Evolutionary conservation across 1,140 invertebrate species (phyloP).

Genomic region (Psix sp.): DNA sequence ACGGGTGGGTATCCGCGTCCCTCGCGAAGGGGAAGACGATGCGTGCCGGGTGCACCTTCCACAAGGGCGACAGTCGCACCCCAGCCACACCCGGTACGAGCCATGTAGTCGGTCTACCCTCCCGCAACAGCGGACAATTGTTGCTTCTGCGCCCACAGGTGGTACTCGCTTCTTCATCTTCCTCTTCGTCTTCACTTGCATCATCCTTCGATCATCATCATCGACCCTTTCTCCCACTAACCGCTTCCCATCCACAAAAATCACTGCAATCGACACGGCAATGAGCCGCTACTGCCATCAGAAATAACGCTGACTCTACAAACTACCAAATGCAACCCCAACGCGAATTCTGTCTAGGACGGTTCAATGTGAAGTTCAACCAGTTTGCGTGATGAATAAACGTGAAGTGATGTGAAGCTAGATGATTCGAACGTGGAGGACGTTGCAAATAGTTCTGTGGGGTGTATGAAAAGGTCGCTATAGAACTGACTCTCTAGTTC

Average conservation of each 20-base stretch:
- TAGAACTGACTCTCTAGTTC: too few species aligned
- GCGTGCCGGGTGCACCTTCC: conserved; percentile 53
- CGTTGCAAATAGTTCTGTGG: too few species aligned
- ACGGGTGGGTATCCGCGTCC: conserved; percentile 53
- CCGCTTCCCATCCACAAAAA: conserved; percentile 20
- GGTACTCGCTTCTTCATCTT: conserved; percentile 71
- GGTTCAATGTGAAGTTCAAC: too few species aligned
- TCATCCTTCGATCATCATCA: conserved; percentile 20
- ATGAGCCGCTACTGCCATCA: conserved; percentile 30
- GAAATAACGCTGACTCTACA: conserved; percentile 37
- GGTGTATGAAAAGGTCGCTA: too few species aligned
- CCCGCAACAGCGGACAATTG: conserved; percentile 78
- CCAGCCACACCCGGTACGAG: conserved; percentile 77
- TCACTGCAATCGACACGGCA: conserved; percentile 38
- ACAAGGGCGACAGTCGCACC: conserved; percentile 71
- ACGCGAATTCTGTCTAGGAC: conserved; percentile 16
- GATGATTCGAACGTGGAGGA: too few species aligned
- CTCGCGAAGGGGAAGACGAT: conserved; percentile 60
- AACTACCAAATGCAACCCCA: conserved; percentile 28
- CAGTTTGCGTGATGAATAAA: too few species aligned
- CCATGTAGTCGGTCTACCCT: conserved; percentile 76
- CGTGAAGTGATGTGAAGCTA: too few species aligned
- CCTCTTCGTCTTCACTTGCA: conserved; percentile 51
- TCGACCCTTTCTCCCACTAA: conserved; percentile 11
- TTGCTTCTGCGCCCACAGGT: conserved; percentile 78